Evolutionary conservation across 35 echinoderm and acorn worm genomes (phyloP), one percentile per base, ranked within the genome.

Genomic region (Apostichopus japonicus): DNA sequence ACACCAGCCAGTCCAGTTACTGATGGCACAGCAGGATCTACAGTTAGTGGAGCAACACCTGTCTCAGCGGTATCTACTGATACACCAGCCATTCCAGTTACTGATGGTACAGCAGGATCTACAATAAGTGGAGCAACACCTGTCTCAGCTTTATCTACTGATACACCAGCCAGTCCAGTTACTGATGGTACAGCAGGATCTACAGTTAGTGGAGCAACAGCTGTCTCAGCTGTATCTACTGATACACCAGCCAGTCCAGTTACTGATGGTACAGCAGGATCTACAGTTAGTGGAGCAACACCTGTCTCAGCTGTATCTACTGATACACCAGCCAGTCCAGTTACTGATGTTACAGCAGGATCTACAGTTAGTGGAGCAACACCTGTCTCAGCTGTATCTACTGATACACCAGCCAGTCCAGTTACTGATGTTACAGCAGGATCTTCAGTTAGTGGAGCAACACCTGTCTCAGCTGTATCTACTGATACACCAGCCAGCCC

Each of bases 311-410:
- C 33, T 44, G 33, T 44, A 4, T 44, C 33, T 10, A 21, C 23
- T 44, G 23, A 56, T 54, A 54, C 79, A 54, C n/a, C 79, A 83
- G 79, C 78, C 10, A 80, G 78, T 80, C 24, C 79, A 16, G 79
- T 25, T 14, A 54, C 21, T 55, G 13, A 13, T 2, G 79, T 3
- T 17, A 83, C 44, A 19, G 2, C 33, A 4, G 33, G 33, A 44
- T 44, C n/a, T n/a, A n/a, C n/a, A n/a, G n/a, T n/a, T n/a, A n/a
- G n/a, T n/a, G n/a, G n/a, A n/a, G n/a, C n/a, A n/a, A n/a, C n/a
- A n/a, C n/a, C n/a, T n/a, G n/a, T n/a, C n/a, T n/a, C n/a, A n/a
- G n/a, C n/a, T n/a, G n/a, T n/a, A n/a, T n/a, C n/a, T n/a, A n/a
- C n/a, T n/a, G n/a, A n/a, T n/a, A n/a, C n/a, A n/a, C n/a, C n/a